Percentiles rank a stretch among this genome's conserved stretches.
Conservation (phyloP, 2,888 invertebrate species). For the Quadroppia sp. region DNA sequence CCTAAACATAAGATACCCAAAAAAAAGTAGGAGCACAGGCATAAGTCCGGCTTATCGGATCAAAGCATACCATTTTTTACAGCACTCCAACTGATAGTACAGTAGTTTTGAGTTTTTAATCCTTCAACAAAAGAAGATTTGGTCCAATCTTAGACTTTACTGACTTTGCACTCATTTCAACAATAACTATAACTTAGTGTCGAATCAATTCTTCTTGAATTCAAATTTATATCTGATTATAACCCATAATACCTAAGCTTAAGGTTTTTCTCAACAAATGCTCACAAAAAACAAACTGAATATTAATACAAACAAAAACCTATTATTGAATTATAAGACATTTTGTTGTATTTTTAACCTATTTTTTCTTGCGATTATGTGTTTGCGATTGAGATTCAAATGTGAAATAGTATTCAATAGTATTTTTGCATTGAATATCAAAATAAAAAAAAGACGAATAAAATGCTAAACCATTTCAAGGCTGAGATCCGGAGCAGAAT, state of each 20-base stretch:
- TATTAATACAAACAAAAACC: neutral
- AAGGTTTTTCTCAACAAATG: neutral
- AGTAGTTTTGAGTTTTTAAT: conserved; percentile 16
- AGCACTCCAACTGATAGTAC: neutral
- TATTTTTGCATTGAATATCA: neutral
- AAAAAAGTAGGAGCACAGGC: conserved; percentile 14
- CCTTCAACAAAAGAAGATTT: conserved; percentile 38
- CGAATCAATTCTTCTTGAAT: neutral
- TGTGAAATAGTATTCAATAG: neutral
- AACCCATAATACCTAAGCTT: conserved; percentile 5
- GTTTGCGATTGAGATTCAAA: neutral
- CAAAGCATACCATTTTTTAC: conserved; percentile 34
- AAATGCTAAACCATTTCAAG: conserved; percentile 2
- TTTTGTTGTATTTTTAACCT: neutral
- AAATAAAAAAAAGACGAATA: neutral
- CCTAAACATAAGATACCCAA: conserved; percentile 19
- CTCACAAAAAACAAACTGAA: neutral
- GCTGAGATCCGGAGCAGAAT: conserved; percentile 12
- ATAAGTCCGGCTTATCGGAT: conserved; percentile 38
- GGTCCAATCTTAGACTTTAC: conserved; percentile 30
- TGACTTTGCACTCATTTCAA: conserved; percentile 15
- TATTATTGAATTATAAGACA: neutral
- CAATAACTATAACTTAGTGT: conserved; percentile 18
- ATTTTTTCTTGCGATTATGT: neutral
- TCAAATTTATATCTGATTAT: conserved; percentile 30